These are phyloP conservation scores for Corvus moneduloides DNA, from an alignment of 2,113 vertebrate species.

Conservation along the genomic window DNA sequence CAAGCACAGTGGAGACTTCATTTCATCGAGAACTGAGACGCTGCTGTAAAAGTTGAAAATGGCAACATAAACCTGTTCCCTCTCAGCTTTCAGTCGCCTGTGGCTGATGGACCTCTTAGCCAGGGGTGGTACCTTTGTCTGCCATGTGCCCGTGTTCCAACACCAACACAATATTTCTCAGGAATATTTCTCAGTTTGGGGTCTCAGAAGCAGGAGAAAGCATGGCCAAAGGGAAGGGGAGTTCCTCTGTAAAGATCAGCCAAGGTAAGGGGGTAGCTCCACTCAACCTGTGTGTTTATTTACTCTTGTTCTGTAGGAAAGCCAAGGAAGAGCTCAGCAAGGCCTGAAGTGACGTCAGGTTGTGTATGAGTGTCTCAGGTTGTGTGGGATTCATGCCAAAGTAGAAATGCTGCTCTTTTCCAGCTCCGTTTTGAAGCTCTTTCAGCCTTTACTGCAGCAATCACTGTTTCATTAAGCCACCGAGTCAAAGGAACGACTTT, in stretches of 20 bases:
- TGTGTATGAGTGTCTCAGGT: background rate
- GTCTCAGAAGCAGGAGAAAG: background rate
- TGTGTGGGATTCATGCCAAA: background rate
- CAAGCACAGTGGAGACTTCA: background rate
- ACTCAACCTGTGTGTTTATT: background rate
- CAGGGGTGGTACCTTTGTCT: background rate
- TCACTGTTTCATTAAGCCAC: background rate
- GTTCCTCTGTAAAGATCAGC: background rate
- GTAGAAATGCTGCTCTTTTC: background rate
- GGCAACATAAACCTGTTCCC: background rate
- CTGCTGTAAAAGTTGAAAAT: background rate
- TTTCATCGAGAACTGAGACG: background rate
- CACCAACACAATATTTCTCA: background rate
- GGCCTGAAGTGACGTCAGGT: background rate
- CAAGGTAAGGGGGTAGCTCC: background rate
- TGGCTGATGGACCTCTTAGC: background rate
- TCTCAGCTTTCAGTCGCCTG: background rate
- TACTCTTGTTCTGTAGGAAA: background rate
- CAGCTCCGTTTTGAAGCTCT: fast-evolving
- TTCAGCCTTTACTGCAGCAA: background rate
- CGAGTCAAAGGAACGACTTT: background rate
- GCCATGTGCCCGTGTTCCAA: background rate
- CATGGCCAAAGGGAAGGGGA: background rate
- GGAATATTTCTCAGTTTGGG: background rate
- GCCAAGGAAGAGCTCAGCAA: background rate